phyloP scores from a whole-genome alignment of 2,888 invertebrate species.

The Cotesia congregata region DNA sequence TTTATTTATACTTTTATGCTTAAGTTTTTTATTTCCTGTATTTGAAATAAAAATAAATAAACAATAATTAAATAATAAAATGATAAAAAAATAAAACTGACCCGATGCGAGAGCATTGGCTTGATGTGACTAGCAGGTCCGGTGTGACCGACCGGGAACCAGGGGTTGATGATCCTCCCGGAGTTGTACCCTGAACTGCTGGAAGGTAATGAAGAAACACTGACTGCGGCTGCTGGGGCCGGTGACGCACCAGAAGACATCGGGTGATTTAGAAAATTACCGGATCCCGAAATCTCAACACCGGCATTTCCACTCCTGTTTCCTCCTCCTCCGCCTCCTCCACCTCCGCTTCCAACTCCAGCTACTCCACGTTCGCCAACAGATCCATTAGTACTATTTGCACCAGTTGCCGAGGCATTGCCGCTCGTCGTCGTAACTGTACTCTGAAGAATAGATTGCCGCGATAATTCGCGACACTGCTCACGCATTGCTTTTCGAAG shows the following conservation, averaged over 20 bases:
- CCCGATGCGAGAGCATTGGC: conserved; percentile 60
- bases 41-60: conserved; percentile 2
- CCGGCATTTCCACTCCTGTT: conserved; percentile 12
- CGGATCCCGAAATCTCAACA: conserved; percentile 43
- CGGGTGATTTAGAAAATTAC: conserved; percentile 50
- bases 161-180: conserved; percentile 60
- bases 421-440: conserved; percentile 56
- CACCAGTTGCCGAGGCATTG: conserved; percentile 43
- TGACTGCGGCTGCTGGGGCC: conserved; percentile 36
- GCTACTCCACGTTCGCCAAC: background rate
- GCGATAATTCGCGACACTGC: conserved; percentile 65
- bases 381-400: conserved; percentile 20
- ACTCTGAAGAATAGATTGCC: conserved; percentile 64
- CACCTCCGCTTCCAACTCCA: conserved; percentile 30
- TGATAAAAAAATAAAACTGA: conserved; percentile 45
- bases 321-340: conserved; percentile 29
- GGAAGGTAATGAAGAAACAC: conserved; percentile 46
- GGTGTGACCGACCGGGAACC: conserved; percentile 60
- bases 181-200: conserved; percentile 47
- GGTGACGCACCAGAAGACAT: conserved; percentile 44
- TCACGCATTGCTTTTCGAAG: conserved; percentile 75
- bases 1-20: too few species aligned
- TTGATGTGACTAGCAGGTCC: conserved; percentile 57
- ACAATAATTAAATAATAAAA: background rate
- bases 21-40: background rate